Conservation (phyloP, 2,113 vertebrate species). For the Cheilinus undulatus region DNA sequence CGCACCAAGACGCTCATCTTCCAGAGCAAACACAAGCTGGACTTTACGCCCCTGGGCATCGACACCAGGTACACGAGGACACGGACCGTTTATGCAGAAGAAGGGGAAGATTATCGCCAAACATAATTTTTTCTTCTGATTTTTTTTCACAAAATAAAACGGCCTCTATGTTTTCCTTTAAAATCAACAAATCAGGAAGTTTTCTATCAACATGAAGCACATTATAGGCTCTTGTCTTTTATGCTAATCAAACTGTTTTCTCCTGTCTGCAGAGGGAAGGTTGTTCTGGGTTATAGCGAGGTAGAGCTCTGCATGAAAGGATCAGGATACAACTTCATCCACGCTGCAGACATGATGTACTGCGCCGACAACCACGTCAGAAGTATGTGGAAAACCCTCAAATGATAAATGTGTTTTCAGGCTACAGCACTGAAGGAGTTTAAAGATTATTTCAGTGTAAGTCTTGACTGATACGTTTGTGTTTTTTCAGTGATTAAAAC, state of each 20-base stretch:
- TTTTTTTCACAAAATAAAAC: too few relatives aligned
- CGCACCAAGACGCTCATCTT: conserved; percentile 83
- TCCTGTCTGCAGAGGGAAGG: conserved; percentile 70
- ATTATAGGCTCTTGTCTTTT: background rate
- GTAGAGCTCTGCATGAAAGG: conserved; percentile 78
- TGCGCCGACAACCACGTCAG: conserved; percentile 83
- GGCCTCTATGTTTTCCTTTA: too few relatives aligned
- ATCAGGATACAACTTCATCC: conserved; percentile 86
- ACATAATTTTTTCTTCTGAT: too few relatives aligned
- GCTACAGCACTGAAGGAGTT: too few relatives aligned
- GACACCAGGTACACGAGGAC: conserved; percentile 72
- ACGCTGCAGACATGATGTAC: conserved; percentile 85
- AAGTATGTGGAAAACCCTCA: conserved; percentile 65
- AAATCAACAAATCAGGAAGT: too few relatives aligned
- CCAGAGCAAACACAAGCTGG: conserved; percentile 86
- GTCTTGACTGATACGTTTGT: conserved; percentile 1
- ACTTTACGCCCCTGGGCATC: conserved; percentile 82
- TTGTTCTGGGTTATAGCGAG: conserved; percentile 85
- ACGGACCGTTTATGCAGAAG: too few relatives aligned
- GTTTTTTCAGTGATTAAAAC: conserved; percentile 85
- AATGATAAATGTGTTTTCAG: too few relatives aligned
- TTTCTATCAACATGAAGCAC: too few relatives aligned
- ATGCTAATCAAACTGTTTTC: background rate
- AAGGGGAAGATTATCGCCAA: too few relatives aligned
- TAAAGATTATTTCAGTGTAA: too few relatives aligned